phyloP scores from a whole-genome alignment of 2,888 invertebrate species.

The Ectemnius continuus region DNA sequence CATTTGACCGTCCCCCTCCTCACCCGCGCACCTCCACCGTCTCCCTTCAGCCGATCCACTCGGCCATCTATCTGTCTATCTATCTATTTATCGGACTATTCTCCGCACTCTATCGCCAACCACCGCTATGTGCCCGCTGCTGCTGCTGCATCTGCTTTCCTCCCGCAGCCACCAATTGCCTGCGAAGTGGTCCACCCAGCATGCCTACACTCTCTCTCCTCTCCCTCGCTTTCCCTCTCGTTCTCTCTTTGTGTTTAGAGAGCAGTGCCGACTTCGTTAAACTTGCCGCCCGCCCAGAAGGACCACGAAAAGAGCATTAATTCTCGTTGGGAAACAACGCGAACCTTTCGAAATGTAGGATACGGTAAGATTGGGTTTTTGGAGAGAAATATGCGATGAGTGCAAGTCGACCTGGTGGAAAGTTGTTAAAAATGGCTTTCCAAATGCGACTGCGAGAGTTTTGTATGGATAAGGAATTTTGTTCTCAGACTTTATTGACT shows the following conservation, averaged over 20 bases:
- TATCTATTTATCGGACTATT: conserved; percentile 23
- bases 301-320: too few species aligned
- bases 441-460: too few species aligned
- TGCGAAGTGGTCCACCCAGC: conserved; percentile 1
- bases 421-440: too few species aligned
- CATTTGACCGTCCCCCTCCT: conserved; percentile 67
- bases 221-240: conserved; percentile 18
- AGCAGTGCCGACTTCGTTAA: neutral
- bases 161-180: conserved; percentile 22
- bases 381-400: conserved; percentile 26
- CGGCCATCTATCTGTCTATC: conserved; percentile 19
- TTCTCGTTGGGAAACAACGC: neutral
- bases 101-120: conserved; percentile 3
- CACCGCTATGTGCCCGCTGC: neutral
- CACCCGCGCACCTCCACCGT: neutral
- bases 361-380: conserved; percentile 28
- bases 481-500: too few species aligned
- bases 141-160: conserved; percentile 14
- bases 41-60: conserved; percentile 17
- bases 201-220: neutral
- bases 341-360: conserved; percentile 7
- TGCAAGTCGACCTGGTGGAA: too few species aligned
- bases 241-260: conserved; percentile 13
- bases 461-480: too few species aligned
- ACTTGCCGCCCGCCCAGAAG: too few species aligned